Conservation (phyloP, 2,797 vertebrate genomes). For the Sebastolobus altivelis region DNA sequence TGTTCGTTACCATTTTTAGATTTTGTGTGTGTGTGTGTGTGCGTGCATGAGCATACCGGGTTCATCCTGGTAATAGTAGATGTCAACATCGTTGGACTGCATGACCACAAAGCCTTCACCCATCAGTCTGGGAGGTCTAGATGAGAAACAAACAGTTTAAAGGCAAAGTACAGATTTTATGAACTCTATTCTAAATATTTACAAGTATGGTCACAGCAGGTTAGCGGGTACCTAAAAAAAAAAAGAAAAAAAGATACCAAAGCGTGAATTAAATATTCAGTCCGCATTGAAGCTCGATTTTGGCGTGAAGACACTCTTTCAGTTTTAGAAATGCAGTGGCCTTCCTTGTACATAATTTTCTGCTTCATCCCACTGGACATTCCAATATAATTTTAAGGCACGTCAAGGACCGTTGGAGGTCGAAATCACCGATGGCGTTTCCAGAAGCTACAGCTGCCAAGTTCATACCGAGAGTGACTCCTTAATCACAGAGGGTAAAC, state of each 20-base stretch:
- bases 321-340: background rate
- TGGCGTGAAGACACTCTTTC: background rate
- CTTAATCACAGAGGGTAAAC: conserved; percentile 11
- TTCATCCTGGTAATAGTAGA: conserved; percentile 99
- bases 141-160: background rate
- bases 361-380: conserved; percentile 11
- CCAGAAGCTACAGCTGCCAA: conserved; percentile 6
- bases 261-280: background rate
- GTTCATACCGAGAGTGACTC: conserved; percentile 7
- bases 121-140: conserved; percentile 97
- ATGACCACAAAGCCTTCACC: conserved; percentile 99
- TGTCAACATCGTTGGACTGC: conserved; percentile 99
- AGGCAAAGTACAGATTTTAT: background rate
- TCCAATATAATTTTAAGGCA: conserved; percentile 11
- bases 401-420: conserved; percentile 25
- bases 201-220: background rate
- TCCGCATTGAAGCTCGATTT: background rate
- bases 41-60: conserved; percentile 85
- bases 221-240: background rate
- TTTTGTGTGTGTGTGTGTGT: background rate
- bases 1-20: background rate
- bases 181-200: background rate
- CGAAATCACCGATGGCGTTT: conserved; percentile 10
- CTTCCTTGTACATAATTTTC: background rate
- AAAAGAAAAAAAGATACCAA: background rate